Evolutionary conservation across 1,140 invertebrate genomes (phyloP).

Genomic region (Aphidius gifuensis): DNA sequence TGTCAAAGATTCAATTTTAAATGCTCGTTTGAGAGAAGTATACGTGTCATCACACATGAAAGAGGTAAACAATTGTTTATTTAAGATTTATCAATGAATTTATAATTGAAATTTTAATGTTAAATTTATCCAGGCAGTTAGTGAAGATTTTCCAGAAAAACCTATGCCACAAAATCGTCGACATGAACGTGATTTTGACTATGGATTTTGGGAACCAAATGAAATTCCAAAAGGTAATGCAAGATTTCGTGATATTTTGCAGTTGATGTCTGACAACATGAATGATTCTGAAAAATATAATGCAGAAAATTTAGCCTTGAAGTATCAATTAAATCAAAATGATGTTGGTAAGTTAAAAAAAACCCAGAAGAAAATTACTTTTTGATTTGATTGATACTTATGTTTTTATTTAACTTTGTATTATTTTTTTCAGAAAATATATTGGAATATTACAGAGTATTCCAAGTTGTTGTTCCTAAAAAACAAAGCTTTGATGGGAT

Average conservation of each 20-base stretch:
- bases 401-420: not conserved
- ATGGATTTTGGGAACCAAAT: conserved; percentile 32
- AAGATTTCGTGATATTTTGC: conserved; percentile 44
- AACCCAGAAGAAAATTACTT: conserved; percentile 15
- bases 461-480: conserved; percentile 55
- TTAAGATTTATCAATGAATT: conserved; percentile 13
- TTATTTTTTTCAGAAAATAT: conserved; percentile 53
- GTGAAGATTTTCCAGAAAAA: conserved; percentile 34
- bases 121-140: conserved; percentile 20
- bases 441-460: conserved; percentile 56
- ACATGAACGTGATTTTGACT: conserved; percentile 40
- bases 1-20: conserved; percentile 59
- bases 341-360: conserved; percentile 53
- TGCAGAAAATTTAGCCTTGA: conserved; percentile 59
- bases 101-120: conserved; percentile 1
- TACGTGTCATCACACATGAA: conserved; percentile 64
- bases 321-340: conserved; percentile 65
- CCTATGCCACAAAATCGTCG: conserved; percentile 53
- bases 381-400: not conserved
- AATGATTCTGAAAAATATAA: conserved; percentile 58
- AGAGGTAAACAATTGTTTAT: conserved; percentile 24
- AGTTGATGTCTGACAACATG: conserved; percentile 64
- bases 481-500: not conserved
- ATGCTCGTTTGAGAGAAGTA: conserved; percentile 64
- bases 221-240: conserved; percentile 45